Base-by-base conservation (phyloP, 2,797 vertebrate species). In the Channa striata region DNA sequence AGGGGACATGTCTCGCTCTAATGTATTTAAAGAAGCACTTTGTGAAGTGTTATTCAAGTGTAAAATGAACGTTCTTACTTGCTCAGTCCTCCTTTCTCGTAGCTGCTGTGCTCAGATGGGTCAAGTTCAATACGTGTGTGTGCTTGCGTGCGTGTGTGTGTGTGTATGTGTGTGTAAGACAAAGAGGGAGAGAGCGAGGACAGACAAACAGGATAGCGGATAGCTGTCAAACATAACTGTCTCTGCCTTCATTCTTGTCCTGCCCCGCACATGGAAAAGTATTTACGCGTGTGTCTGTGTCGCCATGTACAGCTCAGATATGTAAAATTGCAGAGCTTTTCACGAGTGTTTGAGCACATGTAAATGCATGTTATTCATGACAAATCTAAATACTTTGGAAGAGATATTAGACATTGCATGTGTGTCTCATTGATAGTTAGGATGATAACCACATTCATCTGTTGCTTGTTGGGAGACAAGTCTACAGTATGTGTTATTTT, bases 61-160 rank as follows among this genome's bases (percentile, higher is more conserved):
- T 43, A 12, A 34, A 71, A 47, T 59, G 23, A 47, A 79, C 70
- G 33, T 43, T 43, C 20, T 53, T 23, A 17, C 42, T 54, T 44
- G 50, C 17, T 62, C 23, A 21, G 11, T 17, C 8, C 48, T 60
- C 42, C 66, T 54, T 56, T 68, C 42, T 21, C 63, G 74, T 79
- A 85, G 82, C 76, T 85, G 82, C 72, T 80, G 72, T 78, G 3
- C 21, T 68, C 5, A 2, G 34, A 17, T 47, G 56, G 78, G 81
- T 84, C 71, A 86, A 82, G 81, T 89, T 87, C 67, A 72, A 72
- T 63, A 52, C 37, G 2, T 63, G 75, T 74, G 62, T 8, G 65
- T 34, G 68, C 66, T 62, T 49, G 57, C 62, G 30, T 54, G 43
- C 42, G 53, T 42, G 25, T 30, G 23, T 48, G 16, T 19, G 57